Base-by-base conservation (phyloP, 2,797 vertebrate genomes). In the Enteromius argenteus region DNA sequence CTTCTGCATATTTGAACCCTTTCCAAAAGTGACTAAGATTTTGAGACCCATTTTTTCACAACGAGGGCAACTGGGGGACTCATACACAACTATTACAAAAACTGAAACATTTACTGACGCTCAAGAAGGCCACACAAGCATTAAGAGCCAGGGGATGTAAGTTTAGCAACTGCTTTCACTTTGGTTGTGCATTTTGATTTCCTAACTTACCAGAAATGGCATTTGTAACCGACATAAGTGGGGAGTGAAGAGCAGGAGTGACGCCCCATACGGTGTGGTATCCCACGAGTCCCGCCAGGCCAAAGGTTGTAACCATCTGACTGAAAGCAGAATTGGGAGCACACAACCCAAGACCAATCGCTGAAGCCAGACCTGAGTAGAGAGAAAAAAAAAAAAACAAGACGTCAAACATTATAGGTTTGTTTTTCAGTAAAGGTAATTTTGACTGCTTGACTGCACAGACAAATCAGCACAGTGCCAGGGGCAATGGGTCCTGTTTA, bases 221-320 rank as follows among this genome's bases (percentile, higher is more conserved):
- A 37, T 97, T 97, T 83, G 96, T 96, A 86, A 96, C 95, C 6
- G 94, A 95, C 95, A 96, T 95, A 69, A 96, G 94, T 1, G 94
- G 95, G 2, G 96, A 97, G 91, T 96, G 94, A 79, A 96, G 93
- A 42, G 95, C 95, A 79, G 96, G 94, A 60, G 93, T 95, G 86
- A 96, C 94, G 30, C 94, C 95, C 94, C 94, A 95, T 80, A 95
- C 94, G 1, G 93, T 95, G 85, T 94, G 94, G 92, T 95, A 97
- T 87, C 94, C 94, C 88, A 96, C 95, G 0, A 94, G 95, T 87
- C 95, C 95, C 39, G 96, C 94, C 73, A 96, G 90, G 68, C 95
- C 95, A 76, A 97, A 96, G 85, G 93, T 96, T 67, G 94, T 96
- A 88, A 95, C 94, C 17, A 96, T 97, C 93, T 96, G 94, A 42